Percentiles rank a stretch among this genome's conserved stretches.
These are phyloP conservation scores for Aphaenogaster ashmeadi DNA, from an alignment of 1,140 invertebrate species.

Conservation along the genomic window DNA sequence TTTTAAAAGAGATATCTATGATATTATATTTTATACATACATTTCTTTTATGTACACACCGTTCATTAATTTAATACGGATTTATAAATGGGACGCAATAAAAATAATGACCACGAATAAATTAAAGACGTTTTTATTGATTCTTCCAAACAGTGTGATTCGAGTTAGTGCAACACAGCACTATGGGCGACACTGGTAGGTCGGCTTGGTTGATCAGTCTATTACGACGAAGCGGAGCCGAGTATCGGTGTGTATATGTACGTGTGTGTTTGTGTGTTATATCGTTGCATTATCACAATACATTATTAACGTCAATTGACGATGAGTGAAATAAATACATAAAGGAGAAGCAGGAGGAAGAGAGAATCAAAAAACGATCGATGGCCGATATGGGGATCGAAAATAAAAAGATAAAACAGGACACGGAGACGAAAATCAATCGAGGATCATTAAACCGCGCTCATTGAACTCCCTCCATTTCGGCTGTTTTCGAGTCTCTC, in stretches of 20 bases:
- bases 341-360: conserved; percentile 46
- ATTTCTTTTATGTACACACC: not conserved
- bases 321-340: conserved; percentile 67
- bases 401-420: conserved; percentile 1
- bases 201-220: conserved; percentile 72
- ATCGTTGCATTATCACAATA: conserved; percentile 74
- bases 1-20: not conserved
- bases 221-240: conserved; percentile 69
- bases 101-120: conserved; percentile 53
- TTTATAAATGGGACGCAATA: conserved; percentile 14
- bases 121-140: conserved; percentile 76
- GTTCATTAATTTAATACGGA: not conserved
- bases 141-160: conserved; percentile 70
- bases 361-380: conserved; percentile 58
- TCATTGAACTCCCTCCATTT: conserved; percentile 48
- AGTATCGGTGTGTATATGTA: conserved; percentile 44
- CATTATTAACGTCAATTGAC: conserved; percentile 66
- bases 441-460: conserved; percentile 13
- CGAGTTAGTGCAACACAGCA: conserved; percentile 63
- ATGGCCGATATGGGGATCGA: conserved; percentile 47
- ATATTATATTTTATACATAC: not conserved
- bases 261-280: conserved; percentile 27
- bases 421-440: not conserved
- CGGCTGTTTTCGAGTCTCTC: conserved; percentile 57
- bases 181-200: conserved; percentile 61